Evolutionary conservation across 2,888 invertebrate species (phyloP), one percentile per base, ranked within the genome.

Genomic region (Yponomeuta cagnagella): DNA sequence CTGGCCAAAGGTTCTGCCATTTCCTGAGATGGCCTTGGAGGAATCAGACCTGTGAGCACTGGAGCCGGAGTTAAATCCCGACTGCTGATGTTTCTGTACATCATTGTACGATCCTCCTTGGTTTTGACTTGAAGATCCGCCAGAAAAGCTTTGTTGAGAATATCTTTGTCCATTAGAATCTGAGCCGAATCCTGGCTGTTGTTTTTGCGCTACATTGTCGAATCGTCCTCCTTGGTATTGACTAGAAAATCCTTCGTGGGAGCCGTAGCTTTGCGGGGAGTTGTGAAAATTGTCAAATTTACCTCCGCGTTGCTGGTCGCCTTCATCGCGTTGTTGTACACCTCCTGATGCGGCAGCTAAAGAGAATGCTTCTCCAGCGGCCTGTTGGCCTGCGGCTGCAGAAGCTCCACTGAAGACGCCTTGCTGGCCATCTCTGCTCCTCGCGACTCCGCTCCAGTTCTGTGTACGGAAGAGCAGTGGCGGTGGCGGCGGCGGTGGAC

Each of bases 391-490:
- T 2, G 77, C 76, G n/a, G 84, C 77, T 6, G 82, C 83, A 1
- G 81, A 78, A 1, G 84, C 84, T 3, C 83, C 84, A 71, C 85
- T 87, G 71, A 83, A 87, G 0, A 88, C 81, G 70, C 86, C 84
- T 63, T 81, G 81, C 48, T 78, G 77, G 3, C 74, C 86, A 68
- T 79, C 77, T 48, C 76, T 52, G 31, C 75, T 77, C 70, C 80
- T 80, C 10, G 82, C 74, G 10, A 82, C 73, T 2, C 88, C 88
- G 33, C 82, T 83, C 87, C 87, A 88, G 68, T 89, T 82, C n/a
- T 82, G 80, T 0, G 86, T 79, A 43, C 75, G 82, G 74, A 83
- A 86, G 48, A 78, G 72, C 43, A 78, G 75, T 43, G 79, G 78
- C 8, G 78, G 77, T 8, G 76, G 73, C 0, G 77, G 74, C 10